Evolutionary conservation across 2,797 vertebrate genomes (phyloP).

Genomic region (Pangasius djambal): DNA sequence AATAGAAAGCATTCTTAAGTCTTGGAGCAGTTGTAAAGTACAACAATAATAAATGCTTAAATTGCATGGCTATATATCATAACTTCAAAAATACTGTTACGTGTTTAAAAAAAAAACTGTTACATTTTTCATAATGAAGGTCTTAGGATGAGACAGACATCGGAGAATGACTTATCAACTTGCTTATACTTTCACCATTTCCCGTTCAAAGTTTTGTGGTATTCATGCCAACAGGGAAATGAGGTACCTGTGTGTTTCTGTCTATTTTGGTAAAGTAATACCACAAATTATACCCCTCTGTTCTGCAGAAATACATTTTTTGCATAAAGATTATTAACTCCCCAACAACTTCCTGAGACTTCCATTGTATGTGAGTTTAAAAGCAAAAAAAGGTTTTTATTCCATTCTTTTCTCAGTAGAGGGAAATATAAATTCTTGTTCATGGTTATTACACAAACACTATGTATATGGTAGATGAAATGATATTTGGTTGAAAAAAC

Average conservation of each 20-base stretch:
- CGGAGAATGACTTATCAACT: not conserved
- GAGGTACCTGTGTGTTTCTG: not conserved
- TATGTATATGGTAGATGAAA: not conserved
- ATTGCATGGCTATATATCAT: not conserved
- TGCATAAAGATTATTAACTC: not conserved
- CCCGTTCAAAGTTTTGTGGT: constrained; percentile 12
- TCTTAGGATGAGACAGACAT: not conserved
- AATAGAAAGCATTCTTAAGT: not conserved
- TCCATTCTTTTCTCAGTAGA: not conserved
- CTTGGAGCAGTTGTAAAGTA: not conserved
- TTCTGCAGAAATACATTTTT: not conserved
- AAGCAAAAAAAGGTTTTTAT: not conserved
- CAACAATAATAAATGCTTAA: not conserved
- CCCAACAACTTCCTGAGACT: not conserved
- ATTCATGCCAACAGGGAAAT: constrained; percentile 2
- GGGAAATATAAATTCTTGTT: constrained; percentile 22
- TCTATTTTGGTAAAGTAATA: not conserved
- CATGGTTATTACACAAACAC: not conserved
- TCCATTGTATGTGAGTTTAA: not conserved
- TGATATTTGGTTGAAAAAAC: constrained; percentile 11
- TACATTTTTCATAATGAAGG: not conserved
- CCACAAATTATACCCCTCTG: not conserved
- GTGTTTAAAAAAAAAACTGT: not conserved
- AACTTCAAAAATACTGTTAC: not conserved
- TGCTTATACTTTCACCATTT: not conserved